Evolutionary conservation across 2,888 invertebrate genomes (phyloP), one percentile per base, ranked within the genome.

Genomic region (Rosalia funebris): DNA sequence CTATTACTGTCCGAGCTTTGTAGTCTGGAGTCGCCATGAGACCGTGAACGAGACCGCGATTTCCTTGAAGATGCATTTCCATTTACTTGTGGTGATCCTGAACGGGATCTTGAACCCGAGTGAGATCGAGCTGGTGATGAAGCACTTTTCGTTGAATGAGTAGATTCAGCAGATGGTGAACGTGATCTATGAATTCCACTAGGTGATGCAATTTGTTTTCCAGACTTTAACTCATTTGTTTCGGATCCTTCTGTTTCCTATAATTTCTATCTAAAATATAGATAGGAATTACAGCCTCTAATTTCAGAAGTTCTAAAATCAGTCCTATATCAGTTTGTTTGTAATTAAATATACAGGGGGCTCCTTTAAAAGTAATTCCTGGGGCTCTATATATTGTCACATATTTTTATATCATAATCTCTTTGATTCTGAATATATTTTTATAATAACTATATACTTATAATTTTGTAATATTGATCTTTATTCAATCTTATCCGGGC

Each of bases 61-160:
- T 78, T 39, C 14, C 47, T 54, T 42, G 36, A 12, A 20, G 48
- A 57, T 9, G 34, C 56, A n/a, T 46, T 36, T 15, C 56, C 46
- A 32, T 46, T 46, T 46, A 46, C 46, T 32, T 32, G 46, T 12
- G 46, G 46, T 4, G 46, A 46, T 10, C 34, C 19, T 32, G 48
- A 56, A 31, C 75, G 67, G 9, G 81, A 79, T 12, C 76, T 74
- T 60, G 77, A 79, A 44, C 70, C 68, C 1, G 76, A 77, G 10
- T 69, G 69, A 7, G 75, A 42, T 19, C 45, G 17, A 34, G 32
- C 10, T 19, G 46, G 39, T 46, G 56, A 45, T n/a, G 57, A 55
- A 36, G 39, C 57, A 58, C 61, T 66, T 15, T 42, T 58, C 37
- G 20, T 63, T 17, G 71, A 72, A 20, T 63, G 66, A 57, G 71